These are phyloP conservation scores for Hylomyscus alleni DNA, from an alignment of 2,797 vertebrate species.

Conservation along the genomic window DNA sequence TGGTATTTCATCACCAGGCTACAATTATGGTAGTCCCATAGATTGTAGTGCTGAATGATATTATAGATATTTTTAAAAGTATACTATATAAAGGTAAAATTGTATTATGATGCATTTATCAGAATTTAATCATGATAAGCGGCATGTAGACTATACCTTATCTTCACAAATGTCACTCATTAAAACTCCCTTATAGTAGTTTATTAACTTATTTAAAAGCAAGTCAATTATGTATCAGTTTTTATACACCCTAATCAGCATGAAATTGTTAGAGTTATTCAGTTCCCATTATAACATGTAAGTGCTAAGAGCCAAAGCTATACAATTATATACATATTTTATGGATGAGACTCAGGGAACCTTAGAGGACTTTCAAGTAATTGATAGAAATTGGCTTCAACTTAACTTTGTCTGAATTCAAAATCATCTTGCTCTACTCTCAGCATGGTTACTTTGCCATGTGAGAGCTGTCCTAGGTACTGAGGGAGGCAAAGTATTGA, in stretches of 20 bases:
- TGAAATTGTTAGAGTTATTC: background rate
- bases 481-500: conserved; percentile 6
- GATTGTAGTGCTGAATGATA: background rate
- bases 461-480: background rate
- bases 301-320: background rate
- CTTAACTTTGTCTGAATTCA: background rate
- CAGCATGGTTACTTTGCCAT: background rate
- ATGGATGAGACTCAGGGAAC: background rate
- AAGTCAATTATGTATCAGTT: background rate
- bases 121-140: background rate
- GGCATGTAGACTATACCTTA: background rate
- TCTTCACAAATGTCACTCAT: background rate
- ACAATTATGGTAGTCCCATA: background rate
- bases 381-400: conserved; percentile 10
- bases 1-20: background rate
- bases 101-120: background rate
- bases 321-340: background rate
- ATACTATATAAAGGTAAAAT: background rate
- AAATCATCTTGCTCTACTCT: no score
- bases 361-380: background rate
- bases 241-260: background rate
- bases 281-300: background rate
- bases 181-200: background rate
- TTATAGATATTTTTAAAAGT: background rate
- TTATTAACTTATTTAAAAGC: conserved; percentile 46